These are phyloP conservation scores for Acanthaster planci DNA, from an alignment of 35 echinoderm and acorn worm genomes.

Conservation along the genomic window DNA sequence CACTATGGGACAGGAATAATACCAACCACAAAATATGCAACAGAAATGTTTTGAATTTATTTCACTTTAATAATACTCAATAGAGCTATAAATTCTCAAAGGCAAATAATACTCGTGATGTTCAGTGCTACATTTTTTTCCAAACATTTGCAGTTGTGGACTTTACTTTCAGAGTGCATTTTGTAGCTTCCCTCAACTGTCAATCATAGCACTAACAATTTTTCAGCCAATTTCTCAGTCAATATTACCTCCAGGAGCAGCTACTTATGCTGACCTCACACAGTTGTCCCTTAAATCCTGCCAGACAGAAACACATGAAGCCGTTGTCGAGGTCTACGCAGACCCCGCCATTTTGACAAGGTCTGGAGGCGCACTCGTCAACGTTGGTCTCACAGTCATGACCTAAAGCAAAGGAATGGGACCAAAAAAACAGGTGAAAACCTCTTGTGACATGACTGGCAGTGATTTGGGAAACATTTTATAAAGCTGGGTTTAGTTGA, in stretches of 20 bases:
- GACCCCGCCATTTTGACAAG: constrained; percentile 56
- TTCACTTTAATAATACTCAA: too few species aligned
- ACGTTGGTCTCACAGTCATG: constrained; percentile 54
- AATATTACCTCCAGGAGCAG: constrained; percentile 41
- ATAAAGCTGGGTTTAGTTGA: too few species aligned
- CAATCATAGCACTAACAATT: not conserved
- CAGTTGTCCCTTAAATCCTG: constrained; percentile 56
- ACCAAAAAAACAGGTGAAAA: not conserved
- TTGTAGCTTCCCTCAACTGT: not conserved
- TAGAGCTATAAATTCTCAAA: too few species aligned
- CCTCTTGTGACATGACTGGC: too few species aligned
- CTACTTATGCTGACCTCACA: constrained; percentile 65
- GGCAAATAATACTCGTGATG: too few species aligned
- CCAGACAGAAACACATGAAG: constrained; percentile 67
- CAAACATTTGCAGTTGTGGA: not conserved
- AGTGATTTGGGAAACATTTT: too few species aligned
- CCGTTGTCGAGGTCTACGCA: constrained; percentile 52
- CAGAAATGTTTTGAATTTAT: too few species aligned
- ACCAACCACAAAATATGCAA: not conserved
- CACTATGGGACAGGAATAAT: not conserved
- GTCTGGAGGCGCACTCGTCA: constrained; percentile 60
- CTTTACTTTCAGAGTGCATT: not conserved
- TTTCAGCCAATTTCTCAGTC: not conserved
- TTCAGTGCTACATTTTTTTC: too few species aligned
- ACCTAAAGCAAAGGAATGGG: not conserved